These are phyloP conservation scores for Calycopis cecrops DNA, from an alignment of 1,140 invertebrate genomes.

Conservation along the genomic window DNA sequence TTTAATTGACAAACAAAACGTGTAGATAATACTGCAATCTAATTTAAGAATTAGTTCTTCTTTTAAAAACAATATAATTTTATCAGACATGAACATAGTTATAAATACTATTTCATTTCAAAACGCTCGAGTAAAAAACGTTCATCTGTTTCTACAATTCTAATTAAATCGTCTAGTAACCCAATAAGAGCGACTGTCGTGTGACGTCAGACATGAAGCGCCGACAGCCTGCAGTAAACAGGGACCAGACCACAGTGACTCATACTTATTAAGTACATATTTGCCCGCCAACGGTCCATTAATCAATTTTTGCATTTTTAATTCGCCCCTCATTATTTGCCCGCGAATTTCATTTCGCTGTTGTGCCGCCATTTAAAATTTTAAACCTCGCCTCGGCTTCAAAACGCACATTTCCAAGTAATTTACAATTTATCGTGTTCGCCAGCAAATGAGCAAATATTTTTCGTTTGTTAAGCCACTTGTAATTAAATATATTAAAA, in stretches of 20 bases:
- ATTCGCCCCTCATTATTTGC: conserved; percentile 70
- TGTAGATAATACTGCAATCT: no score
- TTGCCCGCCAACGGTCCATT: conserved; percentile 63
- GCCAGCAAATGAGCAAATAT: conserved; percentile 71
- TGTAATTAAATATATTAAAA: conserved; percentile 68
- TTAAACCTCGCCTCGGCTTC: conserved; percentile 49
- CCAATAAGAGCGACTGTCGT: no score
- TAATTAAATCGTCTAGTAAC: no score
- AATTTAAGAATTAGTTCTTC: no score
- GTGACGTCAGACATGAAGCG: no score
- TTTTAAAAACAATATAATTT: no score
- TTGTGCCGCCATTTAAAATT: conserved; percentile 64
- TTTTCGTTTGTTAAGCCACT: conserved; percentile 70
- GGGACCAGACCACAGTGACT: conserved; percentile 32
- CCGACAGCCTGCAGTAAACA: no score
- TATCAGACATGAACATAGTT: no score
- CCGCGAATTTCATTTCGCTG: conserved; percentile 66
- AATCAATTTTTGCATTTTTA: conserved; percentile 75
- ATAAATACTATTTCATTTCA: no score
- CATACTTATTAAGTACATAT: conserved; percentile 63
- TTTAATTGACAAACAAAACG: no score
- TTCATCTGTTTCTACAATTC: no score
- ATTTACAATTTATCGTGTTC: conserved; percentile 73
- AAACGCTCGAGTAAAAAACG: no score
- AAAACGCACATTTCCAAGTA: conserved; percentile 69